A percentile compares a stretch with the other conserved stretches of the same genome.
These are phyloP conservation scores for Holacanthus passer DNA, from an alignment of 2,113 vertebrate species.

Conservation along the genomic window DNA sequence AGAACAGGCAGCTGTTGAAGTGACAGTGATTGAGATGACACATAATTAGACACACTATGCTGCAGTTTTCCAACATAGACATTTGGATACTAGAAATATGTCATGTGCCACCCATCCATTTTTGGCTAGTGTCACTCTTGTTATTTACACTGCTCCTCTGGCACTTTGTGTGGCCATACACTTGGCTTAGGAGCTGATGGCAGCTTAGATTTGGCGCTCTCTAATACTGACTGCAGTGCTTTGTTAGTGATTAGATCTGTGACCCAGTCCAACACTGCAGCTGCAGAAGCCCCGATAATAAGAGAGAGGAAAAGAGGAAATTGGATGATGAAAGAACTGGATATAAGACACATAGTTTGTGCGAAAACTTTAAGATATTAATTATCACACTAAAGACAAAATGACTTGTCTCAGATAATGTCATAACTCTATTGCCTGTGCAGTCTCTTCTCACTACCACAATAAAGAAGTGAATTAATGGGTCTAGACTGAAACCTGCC, in stretches of 20 bases:
- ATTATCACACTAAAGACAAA: neutral
- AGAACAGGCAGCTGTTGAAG: slow-evolving; percentile 21
- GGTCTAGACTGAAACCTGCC: slow-evolving; percentile 4
- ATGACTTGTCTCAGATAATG: neutral
- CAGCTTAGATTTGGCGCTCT: slow-evolving; percentile 38
- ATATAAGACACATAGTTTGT: neutral
- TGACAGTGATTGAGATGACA: slow-evolving; percentile 1
- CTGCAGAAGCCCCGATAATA: slow-evolving; percentile 39
- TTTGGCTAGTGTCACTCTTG: slow-evolving; percentile 9
- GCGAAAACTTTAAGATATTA: slow-evolving; percentile 9
- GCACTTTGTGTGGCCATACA: slow-evolving; percentile 14
- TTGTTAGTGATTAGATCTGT: slow-evolving; percentile 58
- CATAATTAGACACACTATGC: slow-evolving; percentile 12
- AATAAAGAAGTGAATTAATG: slow-evolving; percentile 32
- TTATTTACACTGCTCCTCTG: slow-evolving; percentile 5
- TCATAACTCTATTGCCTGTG: neutral
- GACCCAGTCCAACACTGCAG: slow-evolving; percentile 59
- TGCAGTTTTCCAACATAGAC: neutral
- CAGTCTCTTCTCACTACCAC: neutral
- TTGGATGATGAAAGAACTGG: neutral
- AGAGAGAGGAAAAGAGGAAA: slow-evolving; percentile 1
- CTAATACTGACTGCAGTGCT: slow-evolving; percentile 46
- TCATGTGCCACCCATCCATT: slow-evolving; percentile 10
- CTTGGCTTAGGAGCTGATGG: slow-evolving; percentile 25
- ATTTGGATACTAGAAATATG: slow-evolving; percentile 9